These are phyloP conservation scores for Drosophila mimetica DNA, from an alignment of 2,888 invertebrate species.

Conservation along the genomic window DNA sequence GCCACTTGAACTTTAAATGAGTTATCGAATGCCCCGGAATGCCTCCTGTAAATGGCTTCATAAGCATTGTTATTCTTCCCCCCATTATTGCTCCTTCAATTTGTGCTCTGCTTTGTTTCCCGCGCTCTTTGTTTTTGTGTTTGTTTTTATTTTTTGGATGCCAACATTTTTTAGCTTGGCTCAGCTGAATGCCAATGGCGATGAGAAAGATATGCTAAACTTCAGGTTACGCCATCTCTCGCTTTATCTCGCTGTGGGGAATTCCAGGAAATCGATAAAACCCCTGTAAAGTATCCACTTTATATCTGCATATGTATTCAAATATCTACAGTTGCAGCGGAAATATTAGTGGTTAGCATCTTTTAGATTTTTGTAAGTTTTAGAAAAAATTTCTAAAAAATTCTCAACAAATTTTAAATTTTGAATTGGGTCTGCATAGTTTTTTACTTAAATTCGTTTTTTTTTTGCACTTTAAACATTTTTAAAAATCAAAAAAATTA, in stretches of 20 bases:
- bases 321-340: not conserved
- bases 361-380: too few relatives aligned
- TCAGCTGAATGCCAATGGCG: conserved; percentile 43
- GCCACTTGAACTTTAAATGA: conserved; percentile 39
- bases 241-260: conserved; percentile 13
- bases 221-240: conserved; percentile 21
- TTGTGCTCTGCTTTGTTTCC: conserved; percentile 6
- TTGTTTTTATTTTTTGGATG: conserved; percentile 19
- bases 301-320: conserved; percentile 15
- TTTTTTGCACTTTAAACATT: too few relatives aligned
- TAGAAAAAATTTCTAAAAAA: too few relatives aligned
- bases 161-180: conserved; percentile 31
- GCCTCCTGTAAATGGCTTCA: conserved; percentile 19
- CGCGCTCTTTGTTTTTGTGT: not conserved
- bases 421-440: too few relatives aligned
- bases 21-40: conserved; percentile 36
- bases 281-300: conserved; percentile 22
- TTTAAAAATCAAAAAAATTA: too few relatives aligned
- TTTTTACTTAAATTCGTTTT: too few relatives aligned
- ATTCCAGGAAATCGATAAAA: conserved; percentile 34
- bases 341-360: not conserved
- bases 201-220: conserved; percentile 30
- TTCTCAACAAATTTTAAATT: too few relatives aligned
- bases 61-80: conserved; percentile 17
- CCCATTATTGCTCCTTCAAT: conserved; percentile 19